These are phyloP conservation scores for Trematomus loennbergii DNA, from an alignment of 2,113 vertebrate genomes.

Conservation along the genomic window DNA sequence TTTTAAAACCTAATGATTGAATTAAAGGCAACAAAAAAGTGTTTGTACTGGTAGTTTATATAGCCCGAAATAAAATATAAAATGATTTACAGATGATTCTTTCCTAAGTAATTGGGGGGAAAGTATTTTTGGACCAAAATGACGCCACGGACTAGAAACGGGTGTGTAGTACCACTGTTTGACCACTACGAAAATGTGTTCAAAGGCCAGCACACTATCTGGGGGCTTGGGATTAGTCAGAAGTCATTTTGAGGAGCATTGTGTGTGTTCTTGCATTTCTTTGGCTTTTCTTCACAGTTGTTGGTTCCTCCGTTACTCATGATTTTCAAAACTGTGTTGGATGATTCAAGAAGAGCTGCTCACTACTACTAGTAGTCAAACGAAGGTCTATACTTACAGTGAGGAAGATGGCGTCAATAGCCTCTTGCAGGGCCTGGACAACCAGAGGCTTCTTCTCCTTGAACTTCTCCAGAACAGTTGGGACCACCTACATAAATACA, in stretches of 20 bases:
- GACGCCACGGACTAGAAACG: too few species aligned
- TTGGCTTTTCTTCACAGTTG: neutral
- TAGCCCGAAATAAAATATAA: too few species aligned
- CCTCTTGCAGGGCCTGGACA: conserved; percentile 96
- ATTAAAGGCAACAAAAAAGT: too few species aligned
- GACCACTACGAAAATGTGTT: too few species aligned
- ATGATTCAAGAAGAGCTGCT: neutral
- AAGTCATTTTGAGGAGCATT: neutral
- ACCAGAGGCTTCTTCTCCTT: conserved; percentile 99
- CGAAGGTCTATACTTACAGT: conserved; percentile 86
- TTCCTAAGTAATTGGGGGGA: too few species aligned
- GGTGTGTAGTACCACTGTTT: too few species aligned
- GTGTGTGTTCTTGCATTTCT: neutral
- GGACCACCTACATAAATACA: conserved; percentile 87
- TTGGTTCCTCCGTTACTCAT: neutral
- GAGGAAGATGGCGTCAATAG: conserved; percentile 96
- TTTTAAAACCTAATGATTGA: too few species aligned
- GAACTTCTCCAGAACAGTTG: conserved; percentile 97
- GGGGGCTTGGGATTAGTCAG: too few species aligned
- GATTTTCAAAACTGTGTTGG: neutral
- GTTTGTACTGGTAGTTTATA: too few species aligned
- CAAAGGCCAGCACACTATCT: too few species aligned
- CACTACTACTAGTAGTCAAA: neutral
- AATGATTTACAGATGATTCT: too few species aligned
- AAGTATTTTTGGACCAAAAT: too few species aligned